These are phyloP conservation scores for Sinodicranocentrus sp. DNA, from an alignment of 2,888 invertebrate genomes.

Conservation along the genomic window DNA sequence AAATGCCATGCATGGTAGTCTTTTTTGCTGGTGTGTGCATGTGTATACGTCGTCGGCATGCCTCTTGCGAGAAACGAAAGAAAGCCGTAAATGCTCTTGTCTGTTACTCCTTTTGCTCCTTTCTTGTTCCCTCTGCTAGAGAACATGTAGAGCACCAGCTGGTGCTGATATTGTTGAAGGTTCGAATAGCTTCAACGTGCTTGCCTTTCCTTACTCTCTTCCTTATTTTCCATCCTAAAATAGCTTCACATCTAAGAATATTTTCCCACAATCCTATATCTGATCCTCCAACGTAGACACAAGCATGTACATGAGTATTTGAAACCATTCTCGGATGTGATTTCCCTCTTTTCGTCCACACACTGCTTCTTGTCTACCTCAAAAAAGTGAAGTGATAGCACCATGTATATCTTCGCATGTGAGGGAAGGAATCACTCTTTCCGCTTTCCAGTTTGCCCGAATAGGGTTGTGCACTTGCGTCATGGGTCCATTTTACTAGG, in stretches of 20 bases:
- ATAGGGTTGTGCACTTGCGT: constrained; percentile 74
- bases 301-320: constrained; percentile 10
- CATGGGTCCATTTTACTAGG: constrained; percentile 64
- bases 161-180: constrained; percentile 38
- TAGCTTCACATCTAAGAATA: constrained; percentile 36
- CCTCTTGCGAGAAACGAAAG: background rate
- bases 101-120: constrained; percentile 14
- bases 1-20: constrained; percentile 1
- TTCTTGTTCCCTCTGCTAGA: constrained; percentile 15
- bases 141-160: constrained; percentile 45
- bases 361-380: constrained; percentile 5
- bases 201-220: constrained; percentile 40
- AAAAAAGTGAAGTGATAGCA: constrained; percentile 37
- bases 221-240: constrained; percentile 47
- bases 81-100: constrained; percentile 53
- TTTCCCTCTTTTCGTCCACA: constrained; percentile 33
- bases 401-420: constrained; percentile 41
- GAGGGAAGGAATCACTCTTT: constrained; percentile 53
- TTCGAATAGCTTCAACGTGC: constrained; percentile 39
- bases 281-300: background rate
- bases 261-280: background rate
- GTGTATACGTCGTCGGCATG: background rate
- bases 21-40: constrained; percentile 1
- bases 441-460: constrained; percentile 36
- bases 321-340: constrained; percentile 52